Base-by-base conservation (phyloP, 2,888 invertebrate species). In the Mythimna pallens region DNA sequence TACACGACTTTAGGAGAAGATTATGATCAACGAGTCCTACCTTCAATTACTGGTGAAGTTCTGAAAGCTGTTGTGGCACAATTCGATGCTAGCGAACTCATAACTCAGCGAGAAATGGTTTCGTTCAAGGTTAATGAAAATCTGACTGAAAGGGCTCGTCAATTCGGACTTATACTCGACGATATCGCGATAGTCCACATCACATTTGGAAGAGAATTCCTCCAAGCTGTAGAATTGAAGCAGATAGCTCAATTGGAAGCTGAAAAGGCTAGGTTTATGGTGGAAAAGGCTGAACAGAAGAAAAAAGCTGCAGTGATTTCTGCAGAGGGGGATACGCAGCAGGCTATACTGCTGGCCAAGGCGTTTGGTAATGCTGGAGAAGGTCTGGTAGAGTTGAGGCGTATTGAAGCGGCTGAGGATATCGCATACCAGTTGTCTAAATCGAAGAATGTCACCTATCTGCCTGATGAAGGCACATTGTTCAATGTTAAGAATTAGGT, bases 201-300 rank as follows among this genome's bases (percentile, higher is more conserved):
- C 0, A 71, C 71, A 0, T 86, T 86, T 25, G 87, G 86, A 0
- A 97, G 98, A 89, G 99, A 99, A 93, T 99, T 99, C 94, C 99
- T 99, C 0, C 97, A 97, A 87, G 99, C 99, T 78, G 99, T 99
- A 50, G 99, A 99, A 95, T 97, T 99, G 97, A 99, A 99, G 93
- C 99, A 99, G 94, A 99, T 99, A 0, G 99, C 99, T 0, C 99
- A 99, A 91, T 99, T 99, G 92, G 99, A 99, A 74, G 99, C 99
- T 0, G 99, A 99, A 92, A 98, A 99, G 89, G 99, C 99, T 3
- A 97, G 99, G 86, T 99, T 99, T 93, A 96, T 99, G 78, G 99
- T 99, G 71, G 99, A 99, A 93, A 99, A 98, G 95, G 99, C 99
- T 10, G 99, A 99, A 93, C 99, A 99, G 94, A 98, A 98, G 89